Conservation (phyloP, 2,113 vertebrate genomes). For the Paralichthys olivaceus region DNA sequence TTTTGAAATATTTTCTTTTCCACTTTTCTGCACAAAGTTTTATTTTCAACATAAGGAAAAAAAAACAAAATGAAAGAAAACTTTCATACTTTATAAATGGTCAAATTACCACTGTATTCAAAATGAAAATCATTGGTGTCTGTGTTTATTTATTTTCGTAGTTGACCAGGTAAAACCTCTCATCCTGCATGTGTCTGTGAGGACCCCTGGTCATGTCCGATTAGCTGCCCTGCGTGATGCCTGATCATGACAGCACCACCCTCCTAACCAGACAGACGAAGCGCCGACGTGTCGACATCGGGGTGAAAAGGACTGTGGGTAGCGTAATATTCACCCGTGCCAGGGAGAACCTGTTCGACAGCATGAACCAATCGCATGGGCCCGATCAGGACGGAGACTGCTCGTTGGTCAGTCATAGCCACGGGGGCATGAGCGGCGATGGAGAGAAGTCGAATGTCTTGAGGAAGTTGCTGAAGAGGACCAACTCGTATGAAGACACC, state of each 20-base stretch:
- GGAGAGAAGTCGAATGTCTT: constrained; percentile 98
- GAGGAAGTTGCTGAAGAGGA: constrained; percentile 98
- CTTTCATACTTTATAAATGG: no score
- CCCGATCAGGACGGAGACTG: constrained; percentile 95
- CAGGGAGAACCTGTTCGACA: constrained; percentile 92
- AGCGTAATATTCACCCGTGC: constrained; percentile 91
- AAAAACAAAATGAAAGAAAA: no score
- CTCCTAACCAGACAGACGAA: constrained; percentile 99
- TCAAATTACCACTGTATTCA: not conserved
- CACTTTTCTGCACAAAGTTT: not conserved
- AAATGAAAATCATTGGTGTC: not conserved
- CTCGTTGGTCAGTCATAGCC: constrained; percentile 90
- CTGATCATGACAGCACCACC: constrained; percentile 99
- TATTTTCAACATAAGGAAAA: not conserved
- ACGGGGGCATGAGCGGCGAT: constrained; percentile 77
- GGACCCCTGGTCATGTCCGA: constrained; percentile 78
- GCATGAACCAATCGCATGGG: constrained; percentile 96
- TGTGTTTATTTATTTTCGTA: constrained; percentile 79
- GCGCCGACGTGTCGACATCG: constrained; percentile 99
- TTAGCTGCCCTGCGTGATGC: constrained; percentile 91
- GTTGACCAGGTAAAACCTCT: constrained; percentile 87
- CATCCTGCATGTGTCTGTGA: constrained; percentile 89
- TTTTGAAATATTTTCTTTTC: not conserved
- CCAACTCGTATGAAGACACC: constrained; percentile 97
- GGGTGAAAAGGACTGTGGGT: constrained; percentile 99